A percentile compares a stretch with the other conserved stretches of the same genome.
Conservation (phyloP, 2,888 invertebrate species). For the Sericinus montela region DNA sequence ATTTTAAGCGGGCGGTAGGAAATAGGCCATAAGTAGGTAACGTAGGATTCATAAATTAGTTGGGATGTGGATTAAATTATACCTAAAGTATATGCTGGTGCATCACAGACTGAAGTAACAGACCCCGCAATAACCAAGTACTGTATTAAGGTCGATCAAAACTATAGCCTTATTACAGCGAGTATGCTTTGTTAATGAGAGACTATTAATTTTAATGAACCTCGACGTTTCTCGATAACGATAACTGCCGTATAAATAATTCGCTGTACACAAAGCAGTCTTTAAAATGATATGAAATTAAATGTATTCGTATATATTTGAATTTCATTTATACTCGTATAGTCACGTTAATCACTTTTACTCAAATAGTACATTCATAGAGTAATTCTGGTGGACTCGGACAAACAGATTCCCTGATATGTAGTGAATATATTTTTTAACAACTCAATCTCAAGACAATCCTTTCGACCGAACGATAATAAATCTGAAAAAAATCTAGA, state of each 20-base stretch:
- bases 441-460: too few relatives aligned
- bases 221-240: constrained; percentile 5
- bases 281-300: neutral
- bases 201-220: constrained; percentile 20
- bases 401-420: too few relatives aligned
- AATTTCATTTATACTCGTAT: too few relatives aligned
- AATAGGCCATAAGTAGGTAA: neutral
- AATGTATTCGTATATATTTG: too few relatives aligned
- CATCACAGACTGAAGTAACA: constrained; percentile 25
- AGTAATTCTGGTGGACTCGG: too few relatives aligned
- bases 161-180: constrained; percentile 19
- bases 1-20: neutral
- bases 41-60: constrained; percentile 16
- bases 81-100: constrained; percentile 24
- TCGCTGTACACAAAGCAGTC: neutral
- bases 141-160: constrained; percentile 32
- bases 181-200: constrained; percentile 18
- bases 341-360: too few relatives aligned
- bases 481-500: too few relatives aligned
- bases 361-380: too few relatives aligned
- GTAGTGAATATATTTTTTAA: too few relatives aligned
- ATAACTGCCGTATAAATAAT: constrained; percentile 8
- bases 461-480: too few relatives aligned
- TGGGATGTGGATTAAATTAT: constrained; percentile 32
- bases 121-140: constrained; percentile 21